These are phyloP conservation scores for Baronia brevicornis DNA, from an alignment of 2,888 invertebrate species.

Conservation along the genomic window DNA sequence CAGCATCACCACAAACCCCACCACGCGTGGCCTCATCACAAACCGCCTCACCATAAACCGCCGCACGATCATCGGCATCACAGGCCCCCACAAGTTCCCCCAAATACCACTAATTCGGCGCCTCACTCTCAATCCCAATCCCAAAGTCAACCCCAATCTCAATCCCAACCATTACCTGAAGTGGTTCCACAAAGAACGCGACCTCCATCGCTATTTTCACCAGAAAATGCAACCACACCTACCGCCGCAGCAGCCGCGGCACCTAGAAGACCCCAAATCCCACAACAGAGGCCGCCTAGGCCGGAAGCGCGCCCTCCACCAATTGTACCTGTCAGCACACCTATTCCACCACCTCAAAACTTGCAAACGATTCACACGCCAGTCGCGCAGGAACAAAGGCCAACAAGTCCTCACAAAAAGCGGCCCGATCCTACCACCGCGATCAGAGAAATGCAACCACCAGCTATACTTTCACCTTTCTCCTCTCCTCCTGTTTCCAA, in stretches of 20 bases:
- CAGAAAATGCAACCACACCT: slow-evolving; percentile 75
- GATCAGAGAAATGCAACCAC: slow-evolving; percentile 59
- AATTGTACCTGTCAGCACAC: slow-evolving; percentile 42
- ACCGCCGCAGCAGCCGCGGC: slow-evolving; percentile 53
- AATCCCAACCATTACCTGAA: slow-evolving; percentile 18
- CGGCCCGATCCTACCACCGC: slow-evolving; percentile 50
- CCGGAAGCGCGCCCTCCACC: slow-evolving; percentile 26
- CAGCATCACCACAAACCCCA: slow-evolving; percentile 55
- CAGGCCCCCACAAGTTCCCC: slow-evolving; percentile 25
- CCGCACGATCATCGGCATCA: slow-evolving; percentile 34
- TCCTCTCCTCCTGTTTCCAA: slow-evolving; percentile 59
- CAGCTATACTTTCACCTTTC: slow-evolving; percentile 65
- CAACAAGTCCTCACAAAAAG: slow-evolving; percentile 46
- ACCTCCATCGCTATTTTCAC: slow-evolving; percentile 79
- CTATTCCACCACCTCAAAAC: slow-evolving; percentile 28
- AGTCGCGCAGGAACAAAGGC: slow-evolving; percentile 27
- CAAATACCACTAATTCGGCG: slow-evolving; percentile 27
- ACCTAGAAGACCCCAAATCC: slow-evolving; percentile 41
- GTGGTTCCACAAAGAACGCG: slow-evolving; percentile 49
- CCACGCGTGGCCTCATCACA: slow-evolving; percentile 50
- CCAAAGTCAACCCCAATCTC: slow-evolving; percentile 30
- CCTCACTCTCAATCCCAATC: slow-evolving; percentile 25
- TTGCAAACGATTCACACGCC: slow-evolving; percentile 36
- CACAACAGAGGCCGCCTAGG: slow-evolving; percentile 31
- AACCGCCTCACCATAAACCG: slow-evolving; percentile 53